Base-by-base conservation (phyloP, 2,113 vertebrate species). In the Oreochromis tanganicae region DNA sequence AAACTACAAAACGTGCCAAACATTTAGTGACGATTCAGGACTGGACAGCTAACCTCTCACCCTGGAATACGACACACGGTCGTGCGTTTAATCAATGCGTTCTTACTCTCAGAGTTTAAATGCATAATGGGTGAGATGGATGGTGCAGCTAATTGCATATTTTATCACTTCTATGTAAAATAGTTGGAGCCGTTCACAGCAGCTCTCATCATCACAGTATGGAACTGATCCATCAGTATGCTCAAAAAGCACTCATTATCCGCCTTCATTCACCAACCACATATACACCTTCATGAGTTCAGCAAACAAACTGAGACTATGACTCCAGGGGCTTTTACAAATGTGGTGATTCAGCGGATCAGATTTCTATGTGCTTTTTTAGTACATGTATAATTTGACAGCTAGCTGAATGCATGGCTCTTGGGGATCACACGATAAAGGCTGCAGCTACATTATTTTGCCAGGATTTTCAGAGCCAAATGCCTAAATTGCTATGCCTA, bases 401-500 rank as follows among this genome's bases (percentile, higher is more conserved):
- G 57, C 57, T 29, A 19, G 82, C 9, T 27, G 55, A 82, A 85
- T 55, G 29, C 27, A 81, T 57, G 55, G 36, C 78, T 88, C 54
- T 63, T 11, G 9, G 68, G 46, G 34, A 86, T 83, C 82, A 50
- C 48, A 56, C 38, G 57, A 81, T 50, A 56, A 52, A 12, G 41
- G 27, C 80, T 54, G 50, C 48, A 48, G 79, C 55, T 34, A 54
- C 54, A 61, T 71, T 83, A 87, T 78, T 90, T 87, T n/a, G n/a
- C 10, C 41, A n/a, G 14, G 27, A 66, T 50, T 82, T 81, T 88
- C 63, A n/a, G 16, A 87, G 80, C 66, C 80, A 83, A 61, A 68
- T 61, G 32, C 50, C 84, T 85, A 71, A 89, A 87, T 88, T 87
- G 75, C 83, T 86, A 17, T 82, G 63, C 78, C 82, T 46, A 73